These are phyloP conservation scores for Anaspis maculata DNA, from an alignment of 2,888 invertebrate genomes.

Conservation along the genomic window DNA sequence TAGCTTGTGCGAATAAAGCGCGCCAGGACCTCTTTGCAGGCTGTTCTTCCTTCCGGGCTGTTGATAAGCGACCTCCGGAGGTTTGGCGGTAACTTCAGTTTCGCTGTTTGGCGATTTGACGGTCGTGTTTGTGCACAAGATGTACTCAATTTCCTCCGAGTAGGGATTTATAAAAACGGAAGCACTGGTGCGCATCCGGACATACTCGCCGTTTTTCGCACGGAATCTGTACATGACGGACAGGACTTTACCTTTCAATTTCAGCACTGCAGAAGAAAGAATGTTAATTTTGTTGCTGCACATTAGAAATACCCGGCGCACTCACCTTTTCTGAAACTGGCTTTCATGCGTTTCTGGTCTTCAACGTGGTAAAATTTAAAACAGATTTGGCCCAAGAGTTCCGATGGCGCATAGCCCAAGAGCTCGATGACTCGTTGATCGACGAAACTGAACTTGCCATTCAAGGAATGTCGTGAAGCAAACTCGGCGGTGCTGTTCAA, in stretches of 20 bases:
- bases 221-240: slow-evolving; percentile 94
- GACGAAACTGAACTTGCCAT: slow-evolving; percentile 97
- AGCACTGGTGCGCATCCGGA: slow-evolving; percentile 96
- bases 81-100: slow-evolving; percentile 32
- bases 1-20: slow-evolving; percentile 50
- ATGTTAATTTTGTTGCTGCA: too few relatives aligned
- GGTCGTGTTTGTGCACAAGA: slow-evolving; percentile 94
- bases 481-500: slow-evolving; percentile 86
- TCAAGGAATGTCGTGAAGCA: slow-evolving; percentile 91
- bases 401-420: slow-evolving; percentile 90
- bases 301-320: too few relatives aligned
- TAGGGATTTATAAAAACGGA: slow-evolving; percentile 98
- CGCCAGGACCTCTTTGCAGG: slow-evolving; percentile 51
- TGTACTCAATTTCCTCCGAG: slow-evolving; percentile 97
- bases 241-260: slow-evolving; percentile 93
- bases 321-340: slow-evolving; percentile 91
- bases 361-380: slow-evolving; percentile 97
- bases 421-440: slow-evolving; percentile 92
- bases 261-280: slow-evolving; percentile 72
- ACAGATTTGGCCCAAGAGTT: slow-evolving; percentile 89
- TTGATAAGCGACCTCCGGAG: slow-evolving; percentile 41
- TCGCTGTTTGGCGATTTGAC: slow-evolving; percentile 52
- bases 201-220: slow-evolving; percentile 91
- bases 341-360: slow-evolving; percentile 94
- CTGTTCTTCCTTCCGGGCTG: slow-evolving; percentile 64